Percentiles rank a stretch among this genome's conserved stretches.
phyloP scores from a whole-genome alignment of 1,140 invertebrate species.

The Piezodorus guildinii region DNA sequence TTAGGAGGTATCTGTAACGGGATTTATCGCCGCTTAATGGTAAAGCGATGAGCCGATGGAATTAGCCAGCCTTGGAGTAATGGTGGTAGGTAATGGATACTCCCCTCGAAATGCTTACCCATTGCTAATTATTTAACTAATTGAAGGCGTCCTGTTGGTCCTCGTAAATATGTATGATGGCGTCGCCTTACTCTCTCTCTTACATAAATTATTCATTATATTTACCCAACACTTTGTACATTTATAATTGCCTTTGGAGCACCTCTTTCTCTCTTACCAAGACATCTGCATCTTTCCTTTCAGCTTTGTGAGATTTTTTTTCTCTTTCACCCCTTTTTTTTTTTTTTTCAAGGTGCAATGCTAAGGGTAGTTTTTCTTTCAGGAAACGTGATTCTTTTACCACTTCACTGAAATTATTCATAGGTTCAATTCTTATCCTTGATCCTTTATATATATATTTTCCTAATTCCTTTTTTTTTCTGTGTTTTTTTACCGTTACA shows the following conservation, averaged over 20 bases:
- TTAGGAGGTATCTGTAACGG: too few species aligned
- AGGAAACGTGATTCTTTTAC: too few species aligned
- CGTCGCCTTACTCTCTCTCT: neutral
- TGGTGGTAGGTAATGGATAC: slow-evolving; percentile 8
- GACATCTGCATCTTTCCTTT: neutral
- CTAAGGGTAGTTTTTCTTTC: too few species aligned
- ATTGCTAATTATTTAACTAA: slow-evolving; percentile 13
- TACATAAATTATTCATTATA: neutral
- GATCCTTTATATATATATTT: too few species aligned
- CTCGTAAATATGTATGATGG: slow-evolving; percentile 9
- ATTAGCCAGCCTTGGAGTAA: too few species aligned
- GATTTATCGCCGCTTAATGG: too few species aligned
- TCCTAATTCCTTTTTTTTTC: too few species aligned
- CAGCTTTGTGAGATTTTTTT: neutral
- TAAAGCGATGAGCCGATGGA: too few species aligned
- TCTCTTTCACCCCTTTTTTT: neutral
- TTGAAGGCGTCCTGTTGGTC: neutral
- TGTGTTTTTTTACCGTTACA: too few species aligned
- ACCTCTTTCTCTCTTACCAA: neutral
- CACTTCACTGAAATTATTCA: too few species aligned
- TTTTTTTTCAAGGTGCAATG: too few species aligned
- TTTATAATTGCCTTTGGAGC: slow-evolving; percentile 6
- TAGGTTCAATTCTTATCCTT: too few species aligned
- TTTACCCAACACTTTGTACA: neutral
- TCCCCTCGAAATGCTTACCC: neutral